Evolutionary conservation across 2,797 vertebrate species (phyloP).

Genomic region (Monodelphis domestica): DNA sequence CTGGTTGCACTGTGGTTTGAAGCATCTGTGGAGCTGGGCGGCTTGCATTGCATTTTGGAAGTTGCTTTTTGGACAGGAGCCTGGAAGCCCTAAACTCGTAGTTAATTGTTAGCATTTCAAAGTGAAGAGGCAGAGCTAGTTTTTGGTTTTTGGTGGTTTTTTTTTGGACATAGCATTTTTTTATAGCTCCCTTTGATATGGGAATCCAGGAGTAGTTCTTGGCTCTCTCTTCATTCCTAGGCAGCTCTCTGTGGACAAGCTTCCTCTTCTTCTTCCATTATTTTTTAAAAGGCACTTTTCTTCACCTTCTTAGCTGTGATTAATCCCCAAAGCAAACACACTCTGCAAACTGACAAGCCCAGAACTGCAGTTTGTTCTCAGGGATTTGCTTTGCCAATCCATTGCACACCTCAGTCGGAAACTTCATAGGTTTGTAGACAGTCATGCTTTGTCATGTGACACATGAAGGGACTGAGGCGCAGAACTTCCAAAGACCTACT

Average conservation of each 20-base stretch:
- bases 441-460: not conserved
- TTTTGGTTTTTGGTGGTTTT: too few species aligned
- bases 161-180: not conserved
- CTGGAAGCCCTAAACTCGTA: not conserved
- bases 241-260: not conserved
- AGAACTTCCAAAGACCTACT: not conserved
- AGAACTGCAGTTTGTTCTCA: not conserved
- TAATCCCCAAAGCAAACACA: not conserved
- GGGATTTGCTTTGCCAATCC: not conserved
- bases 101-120: not conserved
- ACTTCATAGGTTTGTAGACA: not conserved
- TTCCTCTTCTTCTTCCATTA: not conserved
- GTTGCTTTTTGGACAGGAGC: not conserved
- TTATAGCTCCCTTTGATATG: not conserved
- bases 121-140: not conserved
- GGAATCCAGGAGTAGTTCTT: not conserved
- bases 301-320: not conserved
- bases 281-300: constrained; percentile 2
- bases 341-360: not conserved
- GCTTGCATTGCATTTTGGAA: not conserved
- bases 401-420: not conserved
- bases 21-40: not conserved
- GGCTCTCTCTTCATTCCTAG: not conserved
- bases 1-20: not conserved
- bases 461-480: not conserved